phyloP scores from a whole-genome alignment of 92 coral and sea anemone species.

The Siderastrea siderea region DNA sequence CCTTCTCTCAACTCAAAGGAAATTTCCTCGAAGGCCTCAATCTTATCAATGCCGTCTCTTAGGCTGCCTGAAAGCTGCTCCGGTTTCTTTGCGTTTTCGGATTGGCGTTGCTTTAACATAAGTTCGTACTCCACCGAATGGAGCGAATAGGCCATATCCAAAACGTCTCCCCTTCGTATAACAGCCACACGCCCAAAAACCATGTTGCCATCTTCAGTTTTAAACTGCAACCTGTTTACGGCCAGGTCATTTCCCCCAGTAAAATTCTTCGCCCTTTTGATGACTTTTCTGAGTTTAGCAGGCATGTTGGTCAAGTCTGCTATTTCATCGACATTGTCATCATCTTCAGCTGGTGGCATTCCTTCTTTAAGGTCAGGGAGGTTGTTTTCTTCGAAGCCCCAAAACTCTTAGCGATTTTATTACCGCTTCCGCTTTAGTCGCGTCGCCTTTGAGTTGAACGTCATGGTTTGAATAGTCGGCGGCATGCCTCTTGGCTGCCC shows the following conservation, averaged over 20 bases:
- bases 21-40: background rate
- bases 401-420: slow-evolving; percentile 37
- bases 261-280: slow-evolving; percentile 28
- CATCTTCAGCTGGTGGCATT: slow-evolving; percentile 19
- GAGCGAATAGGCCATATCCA: slow-evolving; percentile 48
- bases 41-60: background rate
- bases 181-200: slow-evolving; percentile 59
- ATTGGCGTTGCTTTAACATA: slow-evolving; percentile 1
- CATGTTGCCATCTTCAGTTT: slow-evolving; percentile 30
- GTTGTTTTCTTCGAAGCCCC: slow-evolving; percentile 43
- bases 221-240: slow-evolving; percentile 25
- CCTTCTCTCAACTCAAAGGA: slow-evolving; percentile 39
- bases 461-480: background rate
- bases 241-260: slow-evolving; percentile 30
- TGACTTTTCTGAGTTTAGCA: slow-evolving; percentile 7
- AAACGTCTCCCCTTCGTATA: slow-evolving; percentile 22
- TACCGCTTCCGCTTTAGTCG: background rate
- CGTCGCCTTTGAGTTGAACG: background rate
- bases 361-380: slow-evolving; percentile 46
- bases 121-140: slow-evolving; percentile 46
- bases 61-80: slow-evolving; percentile 20
- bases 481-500: background rate
- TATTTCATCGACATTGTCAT: slow-evolving; percentile 31
- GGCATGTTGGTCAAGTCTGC: slow-evolving; percentile 49
- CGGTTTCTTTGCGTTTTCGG: slow-evolving; percentile 26